phyloP scores from a whole-genome alignment of 2,113 vertebrate species.

The Orientallactaga bullata region DNA sequence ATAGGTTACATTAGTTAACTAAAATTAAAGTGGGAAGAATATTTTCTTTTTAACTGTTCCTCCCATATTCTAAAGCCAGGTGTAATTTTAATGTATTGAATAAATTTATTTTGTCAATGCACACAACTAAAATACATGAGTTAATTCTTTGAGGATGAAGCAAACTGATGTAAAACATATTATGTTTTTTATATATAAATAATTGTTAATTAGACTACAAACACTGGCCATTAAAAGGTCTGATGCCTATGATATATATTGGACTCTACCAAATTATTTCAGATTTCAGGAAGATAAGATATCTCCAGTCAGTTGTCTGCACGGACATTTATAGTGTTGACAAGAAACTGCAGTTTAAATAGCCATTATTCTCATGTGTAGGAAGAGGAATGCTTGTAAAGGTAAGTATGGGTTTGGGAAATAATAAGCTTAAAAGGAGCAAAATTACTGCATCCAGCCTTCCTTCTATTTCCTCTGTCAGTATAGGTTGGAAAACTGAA shows the following conservation, averaged over 20 bases:
- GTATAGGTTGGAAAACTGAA: background rate
- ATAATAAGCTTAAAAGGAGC: background rate
- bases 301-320: slow-evolving; percentile 7
- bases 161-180: slow-evolving; percentile 7
- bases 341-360: slow-evolving; percentile 50
- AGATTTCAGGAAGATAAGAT: slow-evolving; percentile 58
- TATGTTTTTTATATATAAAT: background rate
- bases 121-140: background rate
- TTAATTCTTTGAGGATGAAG: slow-evolving; percentile 52
- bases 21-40: background rate
- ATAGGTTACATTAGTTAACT: background rate
- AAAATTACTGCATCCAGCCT: background rate
- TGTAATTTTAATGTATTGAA: slow-evolving; percentile 42
- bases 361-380: slow-evolving; percentile 38
- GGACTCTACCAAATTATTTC: background rate
- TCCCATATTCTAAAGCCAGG: background rate
- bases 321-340: slow-evolving; percentile 20
- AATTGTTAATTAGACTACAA: slow-evolving; percentile 47
- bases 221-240: background rate
- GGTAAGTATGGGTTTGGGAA: slow-evolving; percentile 35
- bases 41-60: background rate
- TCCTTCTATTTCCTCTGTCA: background rate
- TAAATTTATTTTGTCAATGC: slow-evolving; percentile 55
- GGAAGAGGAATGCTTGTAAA: slow-evolving; percentile 44
- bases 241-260: background rate